phyloP scores from a whole-genome alignment of 2,888 invertebrate genomes.

The Aleiodes alternator region DNA sequence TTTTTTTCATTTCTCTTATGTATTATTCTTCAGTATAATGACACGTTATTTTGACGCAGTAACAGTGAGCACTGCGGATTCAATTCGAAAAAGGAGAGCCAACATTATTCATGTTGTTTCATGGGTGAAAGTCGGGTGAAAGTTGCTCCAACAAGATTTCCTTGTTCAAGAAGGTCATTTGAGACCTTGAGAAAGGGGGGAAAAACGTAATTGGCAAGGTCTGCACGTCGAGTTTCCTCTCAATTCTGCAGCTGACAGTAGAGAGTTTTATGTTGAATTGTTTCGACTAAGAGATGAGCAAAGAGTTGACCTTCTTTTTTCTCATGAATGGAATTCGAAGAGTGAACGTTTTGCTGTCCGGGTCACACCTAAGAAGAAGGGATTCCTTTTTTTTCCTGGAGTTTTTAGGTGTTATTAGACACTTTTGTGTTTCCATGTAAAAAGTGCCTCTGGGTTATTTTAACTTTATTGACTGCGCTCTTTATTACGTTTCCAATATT shows the following conservation, averaged over 20 bases:
- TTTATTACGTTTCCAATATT: no score
- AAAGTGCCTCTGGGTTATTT: no score
- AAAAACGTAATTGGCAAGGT: slow-evolving; percentile 31
- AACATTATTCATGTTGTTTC: slow-evolving; percentile 13
- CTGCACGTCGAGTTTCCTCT: slow-evolving; percentile 25
- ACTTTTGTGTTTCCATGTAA: no score
- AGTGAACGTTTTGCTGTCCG: no score
- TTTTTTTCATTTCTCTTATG: no score
- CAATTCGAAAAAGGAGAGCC: background rate
- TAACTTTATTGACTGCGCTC: no score
- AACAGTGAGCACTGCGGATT: slow-evolving; percentile 22
- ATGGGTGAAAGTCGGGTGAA: slow-evolving; percentile 53
- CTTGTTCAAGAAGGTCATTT: slow-evolving; percentile 49
- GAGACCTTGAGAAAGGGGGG: slow-evolving; percentile 10
- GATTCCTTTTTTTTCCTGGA: no score
- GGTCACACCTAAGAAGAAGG: no score
- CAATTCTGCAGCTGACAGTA: slow-evolving; percentile 7
- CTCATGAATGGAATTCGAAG: background rate
- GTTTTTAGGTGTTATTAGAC: no score
- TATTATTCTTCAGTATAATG: background rate
- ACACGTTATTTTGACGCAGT: background rate
- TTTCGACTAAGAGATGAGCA: background rate
- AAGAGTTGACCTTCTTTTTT: background rate
- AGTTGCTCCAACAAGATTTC: slow-evolving; percentile 48
- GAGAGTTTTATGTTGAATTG: background rate